Base-by-base conservation (phyloP, 1,140 invertebrate genomes). In the Drosophila carrolli region DNA sequence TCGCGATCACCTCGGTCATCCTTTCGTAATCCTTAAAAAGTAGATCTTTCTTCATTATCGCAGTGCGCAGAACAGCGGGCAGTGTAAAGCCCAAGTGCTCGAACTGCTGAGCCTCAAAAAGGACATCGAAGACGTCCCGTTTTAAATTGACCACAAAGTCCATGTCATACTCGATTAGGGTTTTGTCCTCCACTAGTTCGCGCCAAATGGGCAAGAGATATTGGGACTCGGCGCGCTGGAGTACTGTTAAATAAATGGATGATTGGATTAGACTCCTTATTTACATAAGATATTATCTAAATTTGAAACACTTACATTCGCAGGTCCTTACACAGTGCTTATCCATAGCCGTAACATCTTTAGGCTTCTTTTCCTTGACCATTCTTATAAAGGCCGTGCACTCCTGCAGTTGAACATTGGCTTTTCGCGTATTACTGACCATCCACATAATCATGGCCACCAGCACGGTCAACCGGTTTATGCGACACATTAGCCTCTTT, bases 81-180 rank as follows among this genome's bases (percentile, higher is more conserved):
- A 98, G 89, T 23, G 94, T 88, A 79, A 95, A 97, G 4, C 96
- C 96, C 7, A 97, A 78, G 62, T 95, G 94, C 85, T 97, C 96
- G 93, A 97, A 94, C 2, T 96, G 85, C 91, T 96, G 95, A 0
- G 95, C 95, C 92, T 97, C 97, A 7, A 95, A 94, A 70, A 98
- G 95, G 2, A 95, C 93, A 61, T 96, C 94, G 67, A 96, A 96
- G 7, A 97, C 92, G 43, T 95, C 93, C 4, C 80, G 61, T 40
- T 81, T 76, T 58, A 96, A 95, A 90, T 96, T 96, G 0, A 96
- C 90, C 32, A 93, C 85, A 78, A 96, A 96, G 55, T 94, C 93
- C 35, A 96, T 81, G 4, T 94, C 93, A 62, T 94, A 94, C 73
- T 96, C 96, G 40, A 95, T 93, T 50, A 96, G 93, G 27, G 95